Percentiles rank a stretch among this genome's conserved stretches.
Conservation (phyloP, 2,113 vertebrate species). For the Rhea pennata region DNA sequence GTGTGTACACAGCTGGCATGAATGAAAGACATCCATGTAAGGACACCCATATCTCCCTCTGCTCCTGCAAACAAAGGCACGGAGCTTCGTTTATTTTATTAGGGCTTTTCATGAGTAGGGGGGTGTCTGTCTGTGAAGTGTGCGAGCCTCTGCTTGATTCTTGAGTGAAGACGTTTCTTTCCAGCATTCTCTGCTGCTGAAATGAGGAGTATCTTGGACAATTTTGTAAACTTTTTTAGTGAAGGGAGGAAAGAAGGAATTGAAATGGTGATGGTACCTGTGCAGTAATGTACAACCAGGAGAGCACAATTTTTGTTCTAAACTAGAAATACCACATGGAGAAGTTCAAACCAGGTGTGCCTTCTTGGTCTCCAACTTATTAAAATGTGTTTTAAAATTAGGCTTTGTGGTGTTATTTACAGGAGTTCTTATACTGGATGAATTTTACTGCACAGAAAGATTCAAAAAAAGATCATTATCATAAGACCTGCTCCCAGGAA, state of each 20-base stretch:
- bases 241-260: background rate
- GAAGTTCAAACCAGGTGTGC: background rate
- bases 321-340: background rate
- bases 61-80: background rate
- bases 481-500: background rate
- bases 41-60: background rate
- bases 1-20: constrained; percentile 26
- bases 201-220: background rate
- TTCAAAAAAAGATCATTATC: background rate
- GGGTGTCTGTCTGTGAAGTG: background rate
- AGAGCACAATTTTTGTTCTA: background rate
- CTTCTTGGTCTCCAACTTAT: background rate
- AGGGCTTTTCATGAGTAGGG: background rate
- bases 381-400: background rate
- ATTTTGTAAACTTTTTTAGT: background rate
- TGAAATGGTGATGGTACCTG: background rate
- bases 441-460: background rate
- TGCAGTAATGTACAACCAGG: background rate
- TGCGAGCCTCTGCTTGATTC: background rate
- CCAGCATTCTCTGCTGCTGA: background rate
- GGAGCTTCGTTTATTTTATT: constrained; percentile 27
- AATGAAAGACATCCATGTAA: background rate
- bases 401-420: fast-evolving
- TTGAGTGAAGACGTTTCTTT: background rate
- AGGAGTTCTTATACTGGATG: background rate